phyloP scores from a whole-genome alignment of 1,140 invertebrate genomes.

The Hyles euphorbiae region DNA sequence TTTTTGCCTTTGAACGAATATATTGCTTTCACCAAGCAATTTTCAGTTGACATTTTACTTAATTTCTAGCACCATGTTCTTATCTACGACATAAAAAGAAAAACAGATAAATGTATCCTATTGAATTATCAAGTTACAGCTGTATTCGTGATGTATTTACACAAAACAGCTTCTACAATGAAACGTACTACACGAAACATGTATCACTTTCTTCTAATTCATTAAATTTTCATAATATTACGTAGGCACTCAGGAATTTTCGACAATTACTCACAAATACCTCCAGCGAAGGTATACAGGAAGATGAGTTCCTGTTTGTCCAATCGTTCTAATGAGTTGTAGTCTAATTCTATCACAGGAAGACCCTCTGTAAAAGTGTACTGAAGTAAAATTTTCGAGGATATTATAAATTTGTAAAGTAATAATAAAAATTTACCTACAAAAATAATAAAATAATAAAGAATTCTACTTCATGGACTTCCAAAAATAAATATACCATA shows the following conservation, averaged over 20 bases:
- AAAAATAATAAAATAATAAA: conserved; percentile 11
- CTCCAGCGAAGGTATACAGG: conserved; percentile 8
- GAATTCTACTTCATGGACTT: conserved; percentile 41
- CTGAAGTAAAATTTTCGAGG: too few relatives aligned
- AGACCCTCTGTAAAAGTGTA: neutral
- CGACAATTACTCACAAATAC: conserved; percentile 2
- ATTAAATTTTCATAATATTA: conserved; percentile 1
- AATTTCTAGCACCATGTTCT: conserved; percentile 47
- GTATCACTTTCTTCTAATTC: too few relatives aligned
- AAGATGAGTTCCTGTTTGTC: conserved; percentile 3
- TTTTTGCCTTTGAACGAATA: conserved; percentile 96
- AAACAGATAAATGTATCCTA: too few relatives aligned
- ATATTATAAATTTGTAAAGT: neutral
- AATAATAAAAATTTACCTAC: conserved; percentile 4
- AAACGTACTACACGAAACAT: too few relatives aligned
- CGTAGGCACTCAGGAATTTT: neutral
- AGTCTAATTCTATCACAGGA: neutral
- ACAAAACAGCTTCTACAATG: too few relatives aligned
- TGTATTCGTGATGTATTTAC: too few relatives aligned
- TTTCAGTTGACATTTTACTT: conserved; percentile 76
- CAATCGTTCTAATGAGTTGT: neutral
- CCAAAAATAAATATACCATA: conserved; percentile 64
- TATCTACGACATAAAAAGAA: conserved; percentile 1
- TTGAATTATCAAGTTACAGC: too few relatives aligned
- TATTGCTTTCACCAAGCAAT: conserved; percentile 89